Evolutionary conservation across 2,797 vertebrate species (phyloP), one percentile per base, ranked within the genome.

Genomic region (Urocyon cinereoargenteus): DNA sequence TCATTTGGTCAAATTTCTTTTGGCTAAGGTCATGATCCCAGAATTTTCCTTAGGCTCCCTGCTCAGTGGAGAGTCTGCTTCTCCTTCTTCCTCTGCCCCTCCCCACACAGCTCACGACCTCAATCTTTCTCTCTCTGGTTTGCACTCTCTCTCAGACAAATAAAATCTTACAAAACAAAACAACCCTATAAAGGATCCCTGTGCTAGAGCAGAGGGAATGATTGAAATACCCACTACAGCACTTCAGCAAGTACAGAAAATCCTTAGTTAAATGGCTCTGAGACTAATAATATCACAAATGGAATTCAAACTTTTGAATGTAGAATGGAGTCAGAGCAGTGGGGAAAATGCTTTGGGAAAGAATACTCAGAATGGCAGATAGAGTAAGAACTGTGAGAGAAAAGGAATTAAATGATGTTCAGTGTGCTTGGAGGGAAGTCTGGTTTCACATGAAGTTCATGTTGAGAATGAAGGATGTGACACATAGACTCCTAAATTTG

Each of bases 211-310:
- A 62, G n/a, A 81, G 57, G 6, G 7, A 68, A 51, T 49, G 13
- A 16, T 36, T 16, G 1, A 77, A 9, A 12, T n/a, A 66, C 1
- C 18, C n/a, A 14, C 34, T 4, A 0, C 3, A 36, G 10, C n/a
- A 6, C n/a, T n/a, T 21, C 51, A 62, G 16, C 57, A 62, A 87
- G 70, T 22, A 24, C 68, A 68, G 40, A 40, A 36, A 55, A 26
- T 28, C 18, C 5, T 84, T 61, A 59, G 21, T 88, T 77, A 66
- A 77, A 24, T 24, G 13, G 4, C 31, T 86, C n/a, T 68, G 51
- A 55, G 24, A 36, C 15, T 36, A 84, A 49, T 2, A 14, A 49
- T 2, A 14, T 34, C 70, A 64, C 34, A 57, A 73, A 73, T 8
- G 31, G 21, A 90, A 36, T 57, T 62, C 31, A 45, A 90, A 68